A percentile compares a stretch with the other conserved stretches of the same genome.
Evolutionary conservation across 2,797 vertebrate genomes (phyloP).

Genomic region (Neoniphon sammara): DNA sequence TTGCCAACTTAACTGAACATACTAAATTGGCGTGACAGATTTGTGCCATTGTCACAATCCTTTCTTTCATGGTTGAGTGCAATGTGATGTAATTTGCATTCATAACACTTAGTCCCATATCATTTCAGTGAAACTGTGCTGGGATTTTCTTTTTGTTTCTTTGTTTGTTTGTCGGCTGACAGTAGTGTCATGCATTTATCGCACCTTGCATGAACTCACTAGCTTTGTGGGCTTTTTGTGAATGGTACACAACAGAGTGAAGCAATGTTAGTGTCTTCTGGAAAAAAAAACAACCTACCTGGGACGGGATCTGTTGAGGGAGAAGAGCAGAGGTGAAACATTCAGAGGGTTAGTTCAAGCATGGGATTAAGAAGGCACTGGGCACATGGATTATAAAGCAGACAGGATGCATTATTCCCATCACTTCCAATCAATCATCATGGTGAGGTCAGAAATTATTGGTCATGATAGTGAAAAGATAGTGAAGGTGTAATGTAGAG

Average conservation of each 20-base stretch:
- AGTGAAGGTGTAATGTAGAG: not conserved
- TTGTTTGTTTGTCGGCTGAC: not conserved
- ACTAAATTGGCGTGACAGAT: too few species aligned
- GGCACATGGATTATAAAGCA: not conserved
- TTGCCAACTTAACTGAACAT: too few species aligned
- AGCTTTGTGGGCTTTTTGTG: slow-evolving; percentile 65
- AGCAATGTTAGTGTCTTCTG: slow-evolving; percentile 15
- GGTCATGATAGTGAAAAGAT: not conserved
- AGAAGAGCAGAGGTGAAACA: slow-evolving; percentile 57
- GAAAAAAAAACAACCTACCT: slow-evolving; percentile 71
- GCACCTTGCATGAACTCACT: slow-evolving; percentile 9
- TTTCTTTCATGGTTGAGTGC: too few species aligned
- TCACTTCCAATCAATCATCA: not conserved
- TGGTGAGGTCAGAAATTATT: not conserved
- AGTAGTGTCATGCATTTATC: slow-evolving; percentile 15
- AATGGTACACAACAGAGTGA: slow-evolving; percentile 35
- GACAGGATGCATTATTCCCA: not conserved
- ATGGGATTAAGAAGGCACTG: not conserved
- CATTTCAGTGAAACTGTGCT: too few species aligned
- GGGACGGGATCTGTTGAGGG: slow-evolving; percentile 75
- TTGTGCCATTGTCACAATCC: too few species aligned
- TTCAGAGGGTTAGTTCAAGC: slow-evolving; percentile 23
- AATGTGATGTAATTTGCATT: not conserved
- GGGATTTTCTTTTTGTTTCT: not conserved
- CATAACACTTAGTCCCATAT: too few species aligned